A percentile compares a stretch with the other conserved stretches of the same genome.
Evolutionary conservation across 2,888 invertebrate genomes (phyloP).

Genomic region (Nomada fucata): DNA sequence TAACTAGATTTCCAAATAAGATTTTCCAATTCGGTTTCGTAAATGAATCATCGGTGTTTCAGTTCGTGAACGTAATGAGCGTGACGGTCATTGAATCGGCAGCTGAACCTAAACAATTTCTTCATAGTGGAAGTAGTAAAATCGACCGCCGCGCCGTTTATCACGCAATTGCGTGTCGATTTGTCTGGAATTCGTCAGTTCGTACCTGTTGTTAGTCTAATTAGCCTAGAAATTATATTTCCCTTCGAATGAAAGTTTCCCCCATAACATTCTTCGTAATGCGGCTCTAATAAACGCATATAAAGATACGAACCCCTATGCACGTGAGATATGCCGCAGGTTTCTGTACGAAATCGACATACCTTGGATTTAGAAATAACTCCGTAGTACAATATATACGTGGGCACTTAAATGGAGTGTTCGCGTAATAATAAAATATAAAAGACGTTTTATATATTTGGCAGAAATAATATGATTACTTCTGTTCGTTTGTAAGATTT

Average conservation of each 20-base stretch:
- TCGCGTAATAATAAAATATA: too few species aligned
- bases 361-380: too few species aligned
- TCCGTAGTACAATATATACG: too few species aligned
- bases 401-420: too few species aligned
- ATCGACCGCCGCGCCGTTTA: conserved; percentile 5
- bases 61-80: background rate
- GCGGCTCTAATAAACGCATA: too few species aligned
- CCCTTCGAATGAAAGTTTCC: background rate
- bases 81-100: background rate
- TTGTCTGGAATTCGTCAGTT: conserved; percentile 22
- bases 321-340: too few species aligned
- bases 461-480: too few species aligned
- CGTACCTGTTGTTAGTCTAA: conserved; percentile 27
- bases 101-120: conserved; percentile 13
- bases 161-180: conserved; percentile 31
- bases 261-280: background rate
- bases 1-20: background rate
- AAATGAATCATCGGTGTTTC: background rate
- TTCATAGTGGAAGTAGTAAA: background rate
- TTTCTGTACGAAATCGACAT: too few species aligned
- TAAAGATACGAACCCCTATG: too few species aligned
- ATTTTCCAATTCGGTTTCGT: background rate
- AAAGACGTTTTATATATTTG: too few species aligned
- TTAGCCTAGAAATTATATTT: conserved; percentile 11
- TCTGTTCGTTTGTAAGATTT: too few species aligned